Conservation (phyloP, 2,113 vertebrate species). For the Cryptomyrus ogoouensis region DNA sequence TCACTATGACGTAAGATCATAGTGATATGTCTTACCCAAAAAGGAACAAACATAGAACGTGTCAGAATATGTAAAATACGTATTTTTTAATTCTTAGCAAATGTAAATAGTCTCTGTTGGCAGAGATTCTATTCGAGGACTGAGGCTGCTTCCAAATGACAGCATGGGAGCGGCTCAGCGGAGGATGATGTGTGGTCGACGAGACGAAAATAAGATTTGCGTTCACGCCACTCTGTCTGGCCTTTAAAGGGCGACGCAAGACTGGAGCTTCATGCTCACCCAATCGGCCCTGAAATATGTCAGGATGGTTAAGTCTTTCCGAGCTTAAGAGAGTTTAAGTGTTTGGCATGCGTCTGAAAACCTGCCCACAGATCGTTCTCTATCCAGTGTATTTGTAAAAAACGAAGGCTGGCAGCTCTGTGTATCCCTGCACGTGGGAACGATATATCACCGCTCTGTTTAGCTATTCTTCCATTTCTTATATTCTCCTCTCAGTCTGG, state of each 20-base stretch:
- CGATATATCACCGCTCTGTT: not conserved
- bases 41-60: not conserved
- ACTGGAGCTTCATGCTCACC: not conserved
- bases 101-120: not conserved
- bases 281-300: not conserved
- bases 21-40: not conserved
- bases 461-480: not conserved
- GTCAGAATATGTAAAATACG: not conserved
- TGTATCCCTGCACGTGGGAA: not conserved
- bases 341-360: not conserved
- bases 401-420: not conserved
- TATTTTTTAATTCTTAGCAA: not conserved
- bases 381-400: not conserved
- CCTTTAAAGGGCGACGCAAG: not conserved
- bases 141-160: not conserved
- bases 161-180: not conserved
- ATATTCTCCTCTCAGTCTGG: not conserved
- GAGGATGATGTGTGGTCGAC: not conserved
- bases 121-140: not conserved
- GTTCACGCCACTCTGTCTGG: not conserved
- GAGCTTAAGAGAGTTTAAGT: not conserved
- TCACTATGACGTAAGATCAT: not conserved
- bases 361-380: not conserved
- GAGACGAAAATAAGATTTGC: not conserved
- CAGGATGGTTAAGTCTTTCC: not conserved